Percentiles rank a stretch among this genome's conserved stretches.
Conservation (phyloP, 2,113 vertebrate genomes). For the Alaudala cheleensis region DNA sequence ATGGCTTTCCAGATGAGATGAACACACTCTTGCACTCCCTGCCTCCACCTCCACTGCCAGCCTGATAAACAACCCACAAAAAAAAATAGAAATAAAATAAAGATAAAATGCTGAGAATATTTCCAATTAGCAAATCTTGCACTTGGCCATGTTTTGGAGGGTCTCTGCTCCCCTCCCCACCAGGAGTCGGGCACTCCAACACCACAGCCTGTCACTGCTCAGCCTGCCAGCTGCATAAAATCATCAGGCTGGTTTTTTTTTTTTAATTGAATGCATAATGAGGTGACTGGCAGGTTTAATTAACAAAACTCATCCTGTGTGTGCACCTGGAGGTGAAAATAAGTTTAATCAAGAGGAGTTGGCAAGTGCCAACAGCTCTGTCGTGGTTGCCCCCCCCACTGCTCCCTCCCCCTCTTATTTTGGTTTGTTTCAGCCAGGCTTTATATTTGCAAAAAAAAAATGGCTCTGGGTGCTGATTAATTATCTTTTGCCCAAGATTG, state of each 20-base stretch:
- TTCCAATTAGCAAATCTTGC: conserved; percentile 33
- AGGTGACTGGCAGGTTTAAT: conserved; percentile 71
- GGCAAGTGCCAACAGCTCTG: conserved; percentile 58
- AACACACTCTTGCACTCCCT: not conserved
- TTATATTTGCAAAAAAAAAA: conserved; percentile 37
- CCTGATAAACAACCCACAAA: not conserved
- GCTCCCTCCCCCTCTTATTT: not conserved
- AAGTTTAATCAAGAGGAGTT: conserved; percentile 65
- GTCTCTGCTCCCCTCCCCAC: not conserved
- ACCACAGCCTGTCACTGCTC: conserved; percentile 3
- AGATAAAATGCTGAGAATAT: not conserved
- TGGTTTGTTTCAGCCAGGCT: conserved; percentile 35
- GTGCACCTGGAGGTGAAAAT: conserved; percentile 70
- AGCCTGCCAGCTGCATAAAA: conserved; percentile 54
- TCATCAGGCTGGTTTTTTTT: conserved; percentile 17
- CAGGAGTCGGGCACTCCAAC: not conserved
- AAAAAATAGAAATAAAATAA: too few relatives aligned
- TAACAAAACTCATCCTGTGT: conserved; percentile 64
- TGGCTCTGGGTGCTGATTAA: conserved; percentile 58
- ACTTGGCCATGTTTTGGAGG: conserved; percentile 24
- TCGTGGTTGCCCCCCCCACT: not conserved
- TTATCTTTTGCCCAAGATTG: conserved; percentile 41
- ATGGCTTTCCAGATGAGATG: not conserved
- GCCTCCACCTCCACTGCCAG: not conserved
- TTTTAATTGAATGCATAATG: conserved; percentile 64